These are phyloP conservation scores for Pipistrellus kuhlii DNA, from an alignment of 2,797 vertebrate species.

Conservation along the genomic window DNA sequence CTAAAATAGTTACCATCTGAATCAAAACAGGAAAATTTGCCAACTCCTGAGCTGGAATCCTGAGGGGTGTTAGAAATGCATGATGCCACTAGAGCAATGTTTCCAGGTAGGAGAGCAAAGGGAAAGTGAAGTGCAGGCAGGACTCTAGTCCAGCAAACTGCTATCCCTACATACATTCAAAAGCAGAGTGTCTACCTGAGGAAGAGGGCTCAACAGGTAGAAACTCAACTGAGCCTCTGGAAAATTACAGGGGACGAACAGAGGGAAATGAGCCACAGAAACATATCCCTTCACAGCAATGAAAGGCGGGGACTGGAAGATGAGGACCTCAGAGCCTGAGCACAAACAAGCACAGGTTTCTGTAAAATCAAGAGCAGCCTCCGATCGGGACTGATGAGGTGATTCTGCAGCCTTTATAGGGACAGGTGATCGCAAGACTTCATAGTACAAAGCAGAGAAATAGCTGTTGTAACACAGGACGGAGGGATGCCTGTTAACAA, in stretches of 20 bases:
- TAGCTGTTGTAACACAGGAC: background rate
- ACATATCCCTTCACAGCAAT: too few relatives aligned
- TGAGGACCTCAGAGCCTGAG: background rate
- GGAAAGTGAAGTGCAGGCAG: background rate
- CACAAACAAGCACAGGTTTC: fast-evolving
- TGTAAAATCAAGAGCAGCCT: background rate
- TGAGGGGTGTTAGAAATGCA: background rate
- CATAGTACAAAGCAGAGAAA: background rate
- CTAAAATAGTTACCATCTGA: background rate
- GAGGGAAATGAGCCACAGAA: background rate
- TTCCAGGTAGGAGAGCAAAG: background rate
- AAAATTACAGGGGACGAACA: background rate
- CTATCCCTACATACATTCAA: fast-evolving
- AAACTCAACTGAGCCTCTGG: background rate
- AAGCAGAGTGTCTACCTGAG: background rate
- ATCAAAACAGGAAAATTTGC: background rate
- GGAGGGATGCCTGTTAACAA: background rate
- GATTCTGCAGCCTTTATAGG: too few relatives aligned
- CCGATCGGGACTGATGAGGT: background rate
- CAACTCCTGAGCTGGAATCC: background rate
- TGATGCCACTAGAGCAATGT: background rate
- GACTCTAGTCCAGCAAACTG: background rate
- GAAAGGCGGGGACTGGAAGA: background rate
- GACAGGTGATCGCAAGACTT: background rate
- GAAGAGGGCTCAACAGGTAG: too few relatives aligned